Evolutionary conservation across 2,888 invertebrate genomes (phyloP), one percentile per base, ranked within the genome.

Genomic region (Abrostola triplasia): DNA sequence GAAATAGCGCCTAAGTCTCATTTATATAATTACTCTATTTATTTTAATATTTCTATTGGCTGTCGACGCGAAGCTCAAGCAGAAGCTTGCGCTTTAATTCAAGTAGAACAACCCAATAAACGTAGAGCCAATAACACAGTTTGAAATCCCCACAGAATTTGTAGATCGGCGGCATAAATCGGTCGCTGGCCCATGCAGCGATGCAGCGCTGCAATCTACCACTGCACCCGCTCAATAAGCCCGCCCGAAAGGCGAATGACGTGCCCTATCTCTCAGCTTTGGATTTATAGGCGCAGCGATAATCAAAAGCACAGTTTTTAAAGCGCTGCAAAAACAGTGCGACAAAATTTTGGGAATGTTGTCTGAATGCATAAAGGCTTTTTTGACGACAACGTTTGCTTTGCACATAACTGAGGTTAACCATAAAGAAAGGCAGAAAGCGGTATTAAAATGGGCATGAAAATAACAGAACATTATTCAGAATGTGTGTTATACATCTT

Each of bases 211-310:
- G 64, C 70, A 67, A 70, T 67, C 72, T 64, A 73, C 68, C 47
- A 53, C 62, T 76, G 76, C 74, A 76, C 60, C 61, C 70, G 64
- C 70, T 77, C 80, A 75, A 81, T 80, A 81, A 81, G 77, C 81
- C 69, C 51, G 58, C 68, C 67, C 68, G 69, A 77, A 78, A 78
- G 74, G 72, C 74, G 70, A 77, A 59, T 80, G 80, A 76, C 80
- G 73, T 74, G 77, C 70, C 67, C 76, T 81, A 79, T 79, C 81
- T 76, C 70, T 72, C 77, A 59, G 72, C 65, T 64, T 67, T 65
- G 62, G 71, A 76, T 79, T 79, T 79, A 79, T 79, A 67, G 69
- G 60, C 62, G 12, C 44, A 56, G 62, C 55, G 67, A 78, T 78
- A 73, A 64, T 73, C 64, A 74, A 76, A 64, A 54, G 64, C 65